phyloP scores from a whole-genome alignment of 2,797 vertebrate genomes.

The Heterohyrax brucei region DNA sequence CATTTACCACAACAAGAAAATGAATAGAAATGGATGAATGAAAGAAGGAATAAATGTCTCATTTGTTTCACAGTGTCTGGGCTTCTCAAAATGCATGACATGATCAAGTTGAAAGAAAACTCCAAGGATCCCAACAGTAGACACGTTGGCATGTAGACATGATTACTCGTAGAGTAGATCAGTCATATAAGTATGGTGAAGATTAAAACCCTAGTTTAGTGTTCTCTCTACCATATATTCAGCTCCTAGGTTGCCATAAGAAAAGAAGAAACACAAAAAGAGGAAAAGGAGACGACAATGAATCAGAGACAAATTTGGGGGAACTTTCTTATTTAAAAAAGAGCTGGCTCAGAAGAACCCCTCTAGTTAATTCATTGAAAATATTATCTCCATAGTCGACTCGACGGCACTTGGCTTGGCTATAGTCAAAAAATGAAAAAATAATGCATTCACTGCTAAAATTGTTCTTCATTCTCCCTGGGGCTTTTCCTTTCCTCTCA shows the following conservation, averaged over 20 bases:
- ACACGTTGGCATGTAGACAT: too few relatives aligned
- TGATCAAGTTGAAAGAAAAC: neutral
- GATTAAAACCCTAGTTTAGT: neutral
- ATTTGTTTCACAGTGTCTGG: neutral
- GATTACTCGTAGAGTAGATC: neutral
- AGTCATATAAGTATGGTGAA: neutral
- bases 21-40: neutral
- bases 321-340: neutral
- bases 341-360: neutral
- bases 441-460: neutral
- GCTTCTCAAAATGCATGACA: neutral
- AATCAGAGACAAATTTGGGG: neutral
- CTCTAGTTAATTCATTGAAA: neutral
- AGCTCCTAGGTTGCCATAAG: neutral
- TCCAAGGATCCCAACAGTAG: neutral
- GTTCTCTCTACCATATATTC: neutral
- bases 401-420: too few relatives aligned
- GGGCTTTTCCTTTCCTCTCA: neutral
- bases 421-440: neutral
- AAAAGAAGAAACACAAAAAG: neutral
- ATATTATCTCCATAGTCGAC: neutral
- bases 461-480: neutral
- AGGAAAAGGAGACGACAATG: neutral
- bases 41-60: neutral
- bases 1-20: neutral